Conservation (phyloP, 2,888 invertebrate species). For the Pammene fasciana region DNA sequence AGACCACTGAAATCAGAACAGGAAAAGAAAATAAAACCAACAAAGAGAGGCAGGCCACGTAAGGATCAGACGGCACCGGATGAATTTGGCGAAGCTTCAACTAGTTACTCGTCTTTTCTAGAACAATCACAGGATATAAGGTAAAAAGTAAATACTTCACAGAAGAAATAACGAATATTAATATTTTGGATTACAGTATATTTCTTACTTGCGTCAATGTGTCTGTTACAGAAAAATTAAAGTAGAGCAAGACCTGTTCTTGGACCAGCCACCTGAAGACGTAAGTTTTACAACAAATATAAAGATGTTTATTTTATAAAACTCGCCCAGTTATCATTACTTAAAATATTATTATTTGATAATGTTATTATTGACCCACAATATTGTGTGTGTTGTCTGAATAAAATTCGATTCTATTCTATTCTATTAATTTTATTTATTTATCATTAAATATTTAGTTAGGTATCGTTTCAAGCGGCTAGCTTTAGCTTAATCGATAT, state of each 20-base stretch:
- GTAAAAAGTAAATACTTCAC: not conserved
- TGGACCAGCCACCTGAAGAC: not conserved
- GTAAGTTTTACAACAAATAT: conserved; percentile 2
- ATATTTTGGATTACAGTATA: not conserved
- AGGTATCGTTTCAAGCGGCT: too few species aligned
- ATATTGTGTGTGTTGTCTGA: too few species aligned
- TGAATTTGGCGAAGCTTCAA: not conserved
- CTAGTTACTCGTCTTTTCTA: conserved; percentile 2
- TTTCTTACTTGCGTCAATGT: not conserved
- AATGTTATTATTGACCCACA: too few species aligned
- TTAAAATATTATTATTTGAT: too few species aligned
- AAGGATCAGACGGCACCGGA: not conserved
- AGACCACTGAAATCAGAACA: conserved; percentile 2
- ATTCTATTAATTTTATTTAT: too few species aligned
- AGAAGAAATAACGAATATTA: not conserved
- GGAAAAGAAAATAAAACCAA: not conserved
- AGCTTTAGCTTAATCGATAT: too few species aligned
- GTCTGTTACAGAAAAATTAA: conserved; percentile 11
- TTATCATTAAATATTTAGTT: too few species aligned
- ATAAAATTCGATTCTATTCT: too few species aligned
- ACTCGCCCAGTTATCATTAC: too few species aligned
- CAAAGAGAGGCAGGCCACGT: conserved; percentile 4
- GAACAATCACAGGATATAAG: conserved; percentile 1
- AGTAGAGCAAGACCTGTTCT: not conserved
- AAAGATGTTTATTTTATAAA: not conserved